Evolutionary conservation across 2,888 invertebrate species (phyloP).

Genomic region (Endotricha flammealis): DNA sequence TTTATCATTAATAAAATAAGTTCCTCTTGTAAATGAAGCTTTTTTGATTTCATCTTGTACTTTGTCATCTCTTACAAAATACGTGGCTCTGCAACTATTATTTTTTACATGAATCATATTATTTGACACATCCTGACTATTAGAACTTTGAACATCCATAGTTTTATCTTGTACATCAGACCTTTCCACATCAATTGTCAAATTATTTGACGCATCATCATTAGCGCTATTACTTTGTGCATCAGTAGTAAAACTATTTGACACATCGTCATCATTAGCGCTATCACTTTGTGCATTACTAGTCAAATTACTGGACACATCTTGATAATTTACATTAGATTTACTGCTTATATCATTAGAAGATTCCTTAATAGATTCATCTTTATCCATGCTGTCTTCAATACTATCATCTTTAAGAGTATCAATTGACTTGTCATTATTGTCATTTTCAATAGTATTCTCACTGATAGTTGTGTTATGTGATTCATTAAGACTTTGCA

Average conservation of each 20-base stretch:
- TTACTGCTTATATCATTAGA: too few species aligned
- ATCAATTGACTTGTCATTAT: slow-evolving; percentile 32
- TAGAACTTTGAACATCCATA: neutral
- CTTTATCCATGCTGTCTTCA: slow-evolving; percentile 8
- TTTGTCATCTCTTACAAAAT: slow-evolving; percentile 22
- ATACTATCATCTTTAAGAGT: slow-evolving; percentile 27
- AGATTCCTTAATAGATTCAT: slow-evolving; percentile 7
- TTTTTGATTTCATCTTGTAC: slow-evolving; percentile 6
- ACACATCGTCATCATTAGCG: neutral
- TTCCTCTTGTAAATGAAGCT: slow-evolving; percentile 22
- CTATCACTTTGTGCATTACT: neutral
- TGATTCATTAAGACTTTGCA: slow-evolving; percentile 21
- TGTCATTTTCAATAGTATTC: slow-evolving; percentile 22
- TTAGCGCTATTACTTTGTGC: neutral
- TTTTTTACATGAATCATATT: too few species aligned
- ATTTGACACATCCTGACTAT: too few species aligned
- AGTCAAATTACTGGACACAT: neutral
- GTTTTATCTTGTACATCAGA: too few species aligned
- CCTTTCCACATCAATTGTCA: neutral
- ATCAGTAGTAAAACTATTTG: neutral
- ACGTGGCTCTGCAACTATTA: slow-evolving; percentile 26
- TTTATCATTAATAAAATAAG: slow-evolving; percentile 30
- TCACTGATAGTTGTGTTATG: slow-evolving; percentile 18
- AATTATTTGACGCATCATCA: neutral
- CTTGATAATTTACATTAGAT: neutral